Conservation (phyloP, 2,888 invertebrate genomes). For the Drosophila stalkeri region DNA sequence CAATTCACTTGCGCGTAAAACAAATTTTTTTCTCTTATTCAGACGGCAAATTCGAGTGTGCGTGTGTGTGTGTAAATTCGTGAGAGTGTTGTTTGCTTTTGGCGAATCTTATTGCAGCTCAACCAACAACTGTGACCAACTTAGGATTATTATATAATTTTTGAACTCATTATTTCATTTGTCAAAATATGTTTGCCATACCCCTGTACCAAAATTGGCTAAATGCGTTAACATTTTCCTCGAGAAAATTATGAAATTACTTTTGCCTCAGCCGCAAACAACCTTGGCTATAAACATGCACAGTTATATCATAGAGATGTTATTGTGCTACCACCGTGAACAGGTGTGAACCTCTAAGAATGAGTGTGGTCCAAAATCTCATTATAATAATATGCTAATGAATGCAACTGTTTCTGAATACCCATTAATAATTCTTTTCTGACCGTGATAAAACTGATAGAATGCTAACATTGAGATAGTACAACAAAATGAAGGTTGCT, state of each 20-base stretch:
- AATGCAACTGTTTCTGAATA: not conserved
- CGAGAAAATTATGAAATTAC: constrained; percentile 59
- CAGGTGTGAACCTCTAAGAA: constrained; percentile 21
- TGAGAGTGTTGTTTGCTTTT: constrained; percentile 33
- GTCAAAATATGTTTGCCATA: constrained; percentile 53
- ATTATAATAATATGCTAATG: constrained; percentile 15
- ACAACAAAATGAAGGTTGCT: not conserved
- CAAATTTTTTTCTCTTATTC: constrained; percentile 48
- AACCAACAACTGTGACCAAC: constrained; percentile 70
- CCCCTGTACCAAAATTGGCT: constrained; percentile 58
- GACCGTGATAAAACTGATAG: constrained; percentile 5
- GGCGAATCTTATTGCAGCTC: constrained; percentile 57
- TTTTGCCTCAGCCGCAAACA: constrained; percentile 49
- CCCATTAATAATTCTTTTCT: constrained; percentile 2
- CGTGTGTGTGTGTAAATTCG: constrained; percentile 13
- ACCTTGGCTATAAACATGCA: constrained; percentile 47
- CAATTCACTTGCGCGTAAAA: constrained; percentile 75
- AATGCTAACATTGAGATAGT: constrained; percentile 6
- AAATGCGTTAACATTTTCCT: constrained; percentile 62
- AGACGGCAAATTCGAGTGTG: constrained; percentile 23
- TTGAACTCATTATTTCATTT: constrained; percentile 69
- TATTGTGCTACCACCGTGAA: constrained; percentile 13
- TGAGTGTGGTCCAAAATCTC: constrained; percentile 2
- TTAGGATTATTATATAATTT: constrained; percentile 69
- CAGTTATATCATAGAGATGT: constrained; percentile 41